Evolutionary conservation across 2,113 vertebrate species (phyloP), one percentile per base, ranked within the genome.

Genomic region (Urocolius indicus): DNA sequence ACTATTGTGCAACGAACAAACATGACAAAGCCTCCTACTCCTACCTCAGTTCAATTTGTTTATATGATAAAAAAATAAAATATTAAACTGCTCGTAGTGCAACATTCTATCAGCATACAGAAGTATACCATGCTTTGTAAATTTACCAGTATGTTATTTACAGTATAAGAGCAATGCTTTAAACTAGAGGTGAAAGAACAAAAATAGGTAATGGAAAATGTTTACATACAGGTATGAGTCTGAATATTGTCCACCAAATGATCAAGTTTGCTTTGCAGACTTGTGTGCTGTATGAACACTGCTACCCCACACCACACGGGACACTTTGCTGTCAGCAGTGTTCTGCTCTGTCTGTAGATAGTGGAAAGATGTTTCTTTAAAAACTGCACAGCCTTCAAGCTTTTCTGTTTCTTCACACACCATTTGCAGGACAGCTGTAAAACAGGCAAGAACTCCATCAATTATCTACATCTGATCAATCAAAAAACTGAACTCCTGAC

Each of bases 101-200:
- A 95, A 97, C 80, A 63, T 95, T 97, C 83, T 83, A 94, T 88
- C 93, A 91, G 66, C 93, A 93, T 68, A 97, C 55, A 2, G 61
- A 81, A 93, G 93, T 96, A 94, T 76, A 87, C 90, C 97, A 97
- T 98, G 98, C 98, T 95, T 92, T 58, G 93, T 96, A 94, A 92
- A 75, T 38, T 80, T 57, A 87, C 83, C 24, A 69, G 78, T 81
- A 87, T 65, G 77, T 45, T 87, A 93, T 96, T 92, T 89, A 96
- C 94, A 95, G 85, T 61, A 96, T 87, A 93, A 93, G 22, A 93
- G 96, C 84, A 83, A 86, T 65, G 91, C 73, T 67, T 74, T 89
- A 81, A 95, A 96, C 87, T 62, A 69, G 69, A 88, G 46, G 49
- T 65, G 77, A 82, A 71, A 85, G 69, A 96, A 96, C 90, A 73